A percentile compares a stretch with the other conserved stretches of the same genome.
Evolutionary conservation across 2,888 invertebrate genomes (phyloP).

Genomic region (Poecilus cupreus): DNA sequence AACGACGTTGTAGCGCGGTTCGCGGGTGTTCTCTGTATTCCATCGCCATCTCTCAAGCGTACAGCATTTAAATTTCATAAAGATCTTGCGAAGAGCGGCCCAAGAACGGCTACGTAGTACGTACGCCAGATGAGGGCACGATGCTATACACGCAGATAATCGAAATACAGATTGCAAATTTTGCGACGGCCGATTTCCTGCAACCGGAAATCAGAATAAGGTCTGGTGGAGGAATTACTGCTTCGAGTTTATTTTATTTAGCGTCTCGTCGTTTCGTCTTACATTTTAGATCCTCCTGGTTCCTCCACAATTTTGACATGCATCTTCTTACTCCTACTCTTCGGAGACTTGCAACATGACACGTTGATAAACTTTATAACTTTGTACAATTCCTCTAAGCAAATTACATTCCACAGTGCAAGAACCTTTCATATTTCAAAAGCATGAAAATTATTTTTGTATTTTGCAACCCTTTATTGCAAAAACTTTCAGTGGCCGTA

Average conservation of each 20-base stretch:
- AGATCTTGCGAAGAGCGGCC: slow-evolving; percentile 12
- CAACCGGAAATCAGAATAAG: slow-evolving; percentile 51
- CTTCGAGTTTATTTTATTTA: slow-evolving; percentile 46
- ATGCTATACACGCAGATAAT: slow-evolving; percentile 50
- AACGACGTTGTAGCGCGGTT: too few relatives aligned
- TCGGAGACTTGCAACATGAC: background rate
- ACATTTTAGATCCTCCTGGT: background rate
- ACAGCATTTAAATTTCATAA: slow-evolving; percentile 44
- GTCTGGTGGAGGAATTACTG: slow-evolving; percentile 42
- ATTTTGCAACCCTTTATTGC: background rate
- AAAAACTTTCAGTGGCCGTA: background rate
- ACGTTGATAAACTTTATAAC: background rate
- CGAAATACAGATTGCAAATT: slow-evolving; percentile 56
- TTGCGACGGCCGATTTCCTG: slow-evolving; percentile 50
- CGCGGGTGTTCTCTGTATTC: slow-evolving; percentile 24
- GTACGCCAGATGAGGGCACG: slow-evolving; percentile 40
- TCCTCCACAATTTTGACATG: background rate
- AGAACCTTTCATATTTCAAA: background rate
- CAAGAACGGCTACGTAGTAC: background rate
- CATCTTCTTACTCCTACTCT: background rate
- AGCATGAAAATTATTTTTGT: background rate
- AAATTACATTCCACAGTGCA: background rate
- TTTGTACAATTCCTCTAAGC: background rate
- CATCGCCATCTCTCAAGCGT: background rate
- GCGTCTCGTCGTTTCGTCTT: background rate